Base-by-base conservation (phyloP, 2,113 vertebrate species). In the Takifugu flavidus region DNA sequence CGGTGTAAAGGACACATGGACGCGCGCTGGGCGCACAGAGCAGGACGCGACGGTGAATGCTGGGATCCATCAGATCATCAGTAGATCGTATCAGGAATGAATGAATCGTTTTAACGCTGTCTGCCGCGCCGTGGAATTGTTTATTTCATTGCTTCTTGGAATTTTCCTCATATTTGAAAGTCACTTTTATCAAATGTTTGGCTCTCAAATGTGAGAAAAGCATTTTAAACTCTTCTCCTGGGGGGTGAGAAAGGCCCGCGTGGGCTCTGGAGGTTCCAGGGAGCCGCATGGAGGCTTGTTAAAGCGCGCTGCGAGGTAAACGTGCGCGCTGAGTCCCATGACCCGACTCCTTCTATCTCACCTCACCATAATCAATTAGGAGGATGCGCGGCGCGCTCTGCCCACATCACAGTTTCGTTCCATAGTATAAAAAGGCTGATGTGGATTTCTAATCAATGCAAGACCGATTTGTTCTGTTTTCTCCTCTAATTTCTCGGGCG, bases 1-100 rank as follows among this genome's bases (percentile, higher is more conserved):
- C 3, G 42, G 28, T 56, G 8, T 50, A 4, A 29, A 57, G 52
- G 71, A 52, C 62, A 55, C 68, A 14, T 49, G 62, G 49, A 66
- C 56, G 47, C 45, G 42, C 49, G 2, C 2, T 44, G 71, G 5
- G 63, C 49, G 72, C 77, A 42, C 53, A 53, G 59, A 50, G 5
- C 53, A 65, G 11, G 42, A 14, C 11, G 49, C 12, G n/a, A 4
- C 45, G 57, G 20, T 28, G 6, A 34, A 13, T 44, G 28, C n/a
- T 49, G 20, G 28, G 31, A 44, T 28, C 15, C 31, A 52, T 67
- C 59, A 53, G 56, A 20, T 43, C 51, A 27, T 7, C 50, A 62
- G 50, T 25, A 20, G n/a, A 53, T 31, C 29, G 56, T 26, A 65
- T 13, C 42, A 34, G 20, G 20, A 20, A 20, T 47, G 42, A 63